Conservation (phyloP, 2,888 invertebrate genomes). For the Drosophila tanythrix region DNA sequence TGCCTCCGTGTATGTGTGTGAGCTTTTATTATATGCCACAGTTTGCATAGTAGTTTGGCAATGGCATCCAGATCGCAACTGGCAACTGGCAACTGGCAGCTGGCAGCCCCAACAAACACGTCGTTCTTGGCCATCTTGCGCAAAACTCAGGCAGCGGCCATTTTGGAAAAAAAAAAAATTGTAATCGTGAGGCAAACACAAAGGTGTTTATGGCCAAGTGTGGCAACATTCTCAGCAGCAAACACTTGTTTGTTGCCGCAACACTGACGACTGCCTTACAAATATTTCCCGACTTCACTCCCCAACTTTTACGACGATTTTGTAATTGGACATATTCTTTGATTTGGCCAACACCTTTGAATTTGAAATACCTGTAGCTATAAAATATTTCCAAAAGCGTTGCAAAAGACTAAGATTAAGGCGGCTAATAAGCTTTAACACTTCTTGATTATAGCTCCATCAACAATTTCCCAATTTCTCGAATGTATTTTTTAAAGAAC, state of each 20-base stretch:
- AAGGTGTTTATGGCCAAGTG: conserved; percentile 60
- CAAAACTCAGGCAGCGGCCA: conserved; percentile 63
- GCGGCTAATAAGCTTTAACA: not conserved
- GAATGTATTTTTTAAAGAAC: not conserved
- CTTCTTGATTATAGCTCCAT: not conserved
- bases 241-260: conserved; percentile 5
- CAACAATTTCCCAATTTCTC: not conserved
- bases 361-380: not conserved
- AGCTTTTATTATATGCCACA: conserved; percentile 58
- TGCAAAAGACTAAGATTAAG: not conserved
- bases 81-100: conserved; percentile 41
- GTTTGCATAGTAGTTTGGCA: conserved; percentile 78
- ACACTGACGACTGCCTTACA: not conserved
- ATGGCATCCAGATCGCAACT: conserved; percentile 63
- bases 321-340: not conserved
- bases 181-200: conserved; percentile 39
- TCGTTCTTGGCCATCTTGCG: conserved; percentile 74
- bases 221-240: conserved; percentile 45
- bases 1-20: conserved; percentile 2
- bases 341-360: not conserved
- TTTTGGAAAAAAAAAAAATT: conserved; percentile 52
- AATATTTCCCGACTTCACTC: not conserved
- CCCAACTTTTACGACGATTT: conserved; percentile 4
- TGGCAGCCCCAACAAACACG: conserved; percentile 32
- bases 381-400: not conserved